These are phyloP conservation scores for Onychostoma macrolepis DNA, from an alignment of 2,113 vertebrate genomes.

Conservation along the genomic window DNA sequence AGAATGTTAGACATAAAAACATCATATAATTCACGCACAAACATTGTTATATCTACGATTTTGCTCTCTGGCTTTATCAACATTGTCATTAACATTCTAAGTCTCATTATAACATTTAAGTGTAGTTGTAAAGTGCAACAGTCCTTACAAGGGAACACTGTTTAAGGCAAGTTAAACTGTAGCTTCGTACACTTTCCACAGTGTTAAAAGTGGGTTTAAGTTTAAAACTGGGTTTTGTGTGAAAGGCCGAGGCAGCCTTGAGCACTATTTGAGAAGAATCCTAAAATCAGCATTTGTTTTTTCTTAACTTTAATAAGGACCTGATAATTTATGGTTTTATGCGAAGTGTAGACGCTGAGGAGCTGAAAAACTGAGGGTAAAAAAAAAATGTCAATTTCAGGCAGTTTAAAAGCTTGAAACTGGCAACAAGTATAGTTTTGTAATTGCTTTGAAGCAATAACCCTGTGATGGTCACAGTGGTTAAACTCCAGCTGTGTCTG, in stretches of 20 bases:
- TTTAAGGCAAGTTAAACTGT: conserved; percentile 29
- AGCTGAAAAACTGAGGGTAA: neutral
- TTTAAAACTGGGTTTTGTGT: neutral
- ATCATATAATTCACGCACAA: conserved; percentile 57
- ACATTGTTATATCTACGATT: neutral
- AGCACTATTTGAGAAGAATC: neutral
- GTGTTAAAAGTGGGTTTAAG: neutral
- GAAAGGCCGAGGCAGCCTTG: neutral
- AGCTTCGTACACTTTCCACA: neutral
- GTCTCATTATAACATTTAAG: neutral
- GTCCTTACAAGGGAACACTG: neutral
- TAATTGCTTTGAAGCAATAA: neutral
- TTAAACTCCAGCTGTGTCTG: neutral
- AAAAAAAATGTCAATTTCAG: neutral
- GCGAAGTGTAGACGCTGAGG: neutral
- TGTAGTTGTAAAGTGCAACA: conserved; percentile 13
- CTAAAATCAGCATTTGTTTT: neutral
- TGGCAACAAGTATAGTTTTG: neutral
- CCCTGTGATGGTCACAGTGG: neutral
- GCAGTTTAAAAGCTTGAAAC: neutral
- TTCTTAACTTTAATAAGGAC: neutral
- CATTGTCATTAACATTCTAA: neutral
- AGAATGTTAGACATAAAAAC: conserved; percentile 70
- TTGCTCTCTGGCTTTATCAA: neutral
- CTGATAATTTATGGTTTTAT: neutral